Base-by-base conservation (phyloP, 2,113 vertebrate genomes). In the Chitala chitala region DNA sequence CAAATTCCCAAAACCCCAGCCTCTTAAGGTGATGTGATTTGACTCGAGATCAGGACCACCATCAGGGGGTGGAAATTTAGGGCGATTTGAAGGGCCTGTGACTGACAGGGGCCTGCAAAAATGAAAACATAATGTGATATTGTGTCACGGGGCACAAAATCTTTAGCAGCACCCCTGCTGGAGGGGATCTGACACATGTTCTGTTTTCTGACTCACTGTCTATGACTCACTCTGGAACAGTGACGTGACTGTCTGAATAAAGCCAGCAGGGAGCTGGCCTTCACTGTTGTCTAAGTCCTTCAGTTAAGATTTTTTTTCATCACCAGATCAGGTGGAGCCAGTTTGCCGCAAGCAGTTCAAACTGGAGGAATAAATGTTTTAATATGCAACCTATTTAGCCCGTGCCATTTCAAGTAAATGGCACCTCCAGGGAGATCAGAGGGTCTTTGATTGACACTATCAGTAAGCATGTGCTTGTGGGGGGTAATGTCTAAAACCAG, bases 171-270 rank as follows among this genome's bases (percentile, higher is more conserved):
- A n/a, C n/a, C n/a, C n/a, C n/a, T n/a, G 7, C 22, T 46, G 26
- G 9, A 73, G 44, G n/a, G n/a, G n/a, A n/a, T 9, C 9, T 73
- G 56, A 63, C 12, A 63, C 71, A 73, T 73, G 12, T 20, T 46
- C 44, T 46, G 44, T n/a, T n/a, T n/a, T n/a, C n/a, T 46, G 44
- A 46, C 44, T 46, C 44, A 46, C 5, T 46, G 44, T 36, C 5
- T 33, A 46, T 73, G 71, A 73, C 44, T 64, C 71, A 73, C 42
- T 33, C 68, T 29, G 40, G 22, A 31, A 69, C 22, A 29, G 26
- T 48, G 71, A 56, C 40, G 26, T 15, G 24, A 5, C 36, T 71
- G 31, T 29, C 1, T 24, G 53, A 29, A 13, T n/a, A 2, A 15
- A 38, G 51, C n/a, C 15, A 22, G 5, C 24, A 10, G 54, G 24